Base-by-base conservation (phyloP, 2,888 invertebrate genomes). In the Epsilonema sp. region DNA sequence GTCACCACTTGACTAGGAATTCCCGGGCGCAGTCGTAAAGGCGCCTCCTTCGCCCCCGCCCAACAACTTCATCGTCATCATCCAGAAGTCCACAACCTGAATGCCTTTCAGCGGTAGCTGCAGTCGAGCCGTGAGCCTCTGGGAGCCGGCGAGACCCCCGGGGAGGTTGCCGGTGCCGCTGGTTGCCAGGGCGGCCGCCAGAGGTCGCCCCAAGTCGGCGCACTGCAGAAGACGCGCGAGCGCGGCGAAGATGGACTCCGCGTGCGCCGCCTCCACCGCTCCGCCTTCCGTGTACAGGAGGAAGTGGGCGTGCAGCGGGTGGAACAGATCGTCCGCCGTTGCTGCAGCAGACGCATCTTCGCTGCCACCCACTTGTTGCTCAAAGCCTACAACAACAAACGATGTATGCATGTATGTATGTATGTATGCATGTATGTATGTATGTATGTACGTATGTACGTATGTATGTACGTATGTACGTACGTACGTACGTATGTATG, bases 241-340 rank as follows among this genome's bases (percentile, higher is more conserved):
- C 4, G 19, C 16, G 20, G 13, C 11, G 40, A 40, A 40, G 38
- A 26, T 23, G 16, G 2, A 16, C 2, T 20, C 40, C 3, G 23
- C 40, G 3, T 55, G 55, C 39, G 53, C 38, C 37, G 53, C 57
- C 11, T 56, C 55, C 8, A 46, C 42, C 24, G 54, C 47, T 22
- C 60, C 59, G 31, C 55, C 54, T 43, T 62, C 62, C n/a, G 51
- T 76, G 61, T 85, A 85, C 2, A 86, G 70, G 38, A 85, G 72
- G 68, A 86, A 75, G 61, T 85, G 84, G 22, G 81, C 79, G 63
- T 85, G 84, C 49, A 82, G 75, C 24, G 79, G 78, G 63, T 80
- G 79, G 36, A 81, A 72, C 8, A 66, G n/a, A n/a, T n/a, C n/a
- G n/a, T n/a, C 61, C 2, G 63, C 57, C n/a, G n/a, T n/a, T n/a